A percentile compares a stretch with the other conserved stretches of the same genome.
These are phyloP conservation scores for Microtus ochrogaster DNA, from an alignment of 2,113 vertebrate species.

Conservation along the genomic window DNA sequence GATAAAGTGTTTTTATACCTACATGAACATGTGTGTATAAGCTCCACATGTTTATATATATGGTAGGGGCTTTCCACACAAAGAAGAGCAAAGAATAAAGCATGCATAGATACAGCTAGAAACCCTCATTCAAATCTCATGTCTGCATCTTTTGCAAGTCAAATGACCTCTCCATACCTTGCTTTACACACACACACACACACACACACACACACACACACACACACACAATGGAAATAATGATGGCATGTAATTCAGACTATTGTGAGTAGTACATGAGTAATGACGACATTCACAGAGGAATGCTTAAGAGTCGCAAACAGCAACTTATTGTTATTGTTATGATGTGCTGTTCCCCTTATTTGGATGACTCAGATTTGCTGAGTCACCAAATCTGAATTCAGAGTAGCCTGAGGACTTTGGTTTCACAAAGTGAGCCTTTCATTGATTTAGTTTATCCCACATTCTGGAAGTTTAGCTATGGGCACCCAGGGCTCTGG, in stretches of 20 bases:
- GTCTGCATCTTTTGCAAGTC: background rate
- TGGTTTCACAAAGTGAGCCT: background rate
- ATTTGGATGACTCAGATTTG: background rate
- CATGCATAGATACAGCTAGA: background rate
- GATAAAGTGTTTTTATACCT: background rate
- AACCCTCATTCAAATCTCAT: background rate
- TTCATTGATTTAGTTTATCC: background rate
- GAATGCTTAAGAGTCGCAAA: background rate
- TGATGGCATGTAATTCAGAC: background rate
- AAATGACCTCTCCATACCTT: background rate
- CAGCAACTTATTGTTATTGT: background rate
- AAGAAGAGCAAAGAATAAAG: background rate
- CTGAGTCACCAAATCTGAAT: background rate
- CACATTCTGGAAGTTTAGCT: background rate
- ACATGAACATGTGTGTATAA: background rate
- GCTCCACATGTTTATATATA: background rate
- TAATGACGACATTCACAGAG: background rate
- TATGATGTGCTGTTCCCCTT: background rate
- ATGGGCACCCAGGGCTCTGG: background rate
- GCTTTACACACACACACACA: background rate
- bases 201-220: no score
- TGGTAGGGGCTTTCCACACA: background rate
- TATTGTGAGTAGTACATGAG: background rate
- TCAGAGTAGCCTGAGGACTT: background rate
- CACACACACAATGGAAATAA: background rate